These are phyloP conservation scores for Drosophila glabriapex DNA, from an alignment of 2,888 invertebrate species.

Conservation along the genomic window DNA sequence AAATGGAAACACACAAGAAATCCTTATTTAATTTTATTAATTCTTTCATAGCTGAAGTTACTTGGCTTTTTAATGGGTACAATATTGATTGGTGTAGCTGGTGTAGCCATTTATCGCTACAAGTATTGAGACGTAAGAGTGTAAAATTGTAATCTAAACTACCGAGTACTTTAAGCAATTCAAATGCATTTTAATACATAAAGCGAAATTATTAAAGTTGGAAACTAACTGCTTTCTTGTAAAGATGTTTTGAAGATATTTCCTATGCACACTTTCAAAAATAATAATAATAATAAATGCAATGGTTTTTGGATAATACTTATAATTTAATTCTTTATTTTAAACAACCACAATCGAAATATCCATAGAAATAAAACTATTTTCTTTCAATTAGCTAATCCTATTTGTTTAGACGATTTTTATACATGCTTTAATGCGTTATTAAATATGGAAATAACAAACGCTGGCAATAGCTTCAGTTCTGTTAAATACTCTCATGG, in stretches of 20 bases:
- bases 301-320: slow-evolving; percentile 65
- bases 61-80: slow-evolving; percentile 87
- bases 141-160: slow-evolving; percentile 15
- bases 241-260: slow-evolving; percentile 41
- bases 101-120: slow-evolving; percentile 91
- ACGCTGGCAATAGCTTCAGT: background rate
- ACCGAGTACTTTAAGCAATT: slow-evolving; percentile 63
- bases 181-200: slow-evolving; percentile 64
- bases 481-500: background rate
- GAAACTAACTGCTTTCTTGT: slow-evolving; percentile 54
- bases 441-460: background rate
- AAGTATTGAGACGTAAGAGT: slow-evolving; percentile 85
- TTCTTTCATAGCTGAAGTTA: slow-evolving; percentile 82
- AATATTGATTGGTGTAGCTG: slow-evolving; percentile 90
- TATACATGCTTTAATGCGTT: background rate
- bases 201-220: slow-evolving; percentile 66
- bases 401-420: background rate
- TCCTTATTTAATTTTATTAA: background rate
- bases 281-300: slow-evolving; percentile 45
- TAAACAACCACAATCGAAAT: slow-evolving; percentile 44
- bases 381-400: background rate
- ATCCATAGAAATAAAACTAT: slow-evolving; percentile 31
- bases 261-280: slow-evolving; percentile 53
- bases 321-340: slow-evolving; percentile 55
- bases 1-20: background rate